Conservation (phyloP, 2,797 vertebrate species). For the Alca torda region DNA sequence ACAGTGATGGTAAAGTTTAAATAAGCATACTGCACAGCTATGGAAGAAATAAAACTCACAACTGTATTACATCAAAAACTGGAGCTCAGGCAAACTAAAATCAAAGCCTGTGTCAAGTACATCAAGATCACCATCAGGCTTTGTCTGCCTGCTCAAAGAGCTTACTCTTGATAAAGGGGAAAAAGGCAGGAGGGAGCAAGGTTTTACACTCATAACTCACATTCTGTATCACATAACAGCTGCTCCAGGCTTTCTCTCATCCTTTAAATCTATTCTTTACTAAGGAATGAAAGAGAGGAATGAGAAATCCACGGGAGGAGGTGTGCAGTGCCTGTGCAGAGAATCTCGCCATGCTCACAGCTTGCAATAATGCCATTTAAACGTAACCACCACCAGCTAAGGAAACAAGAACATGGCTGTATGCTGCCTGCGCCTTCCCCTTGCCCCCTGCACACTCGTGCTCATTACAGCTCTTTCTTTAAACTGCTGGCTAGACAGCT, state of each 20-base stretch:
- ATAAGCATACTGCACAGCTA: neutral
- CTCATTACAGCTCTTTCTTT: constrained; percentile 74
- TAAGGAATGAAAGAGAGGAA: constrained; percentile 47
- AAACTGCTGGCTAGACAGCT: constrained; percentile 79
- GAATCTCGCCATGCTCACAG: neutral
- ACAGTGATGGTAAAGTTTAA: neutral
- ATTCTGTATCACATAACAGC: neutral
- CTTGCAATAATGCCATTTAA: constrained; percentile 54
- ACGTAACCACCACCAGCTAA: constrained; percentile 16
- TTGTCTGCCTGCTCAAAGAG: constrained; percentile 47
- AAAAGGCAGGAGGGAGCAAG: neutral
- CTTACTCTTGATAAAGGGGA: neutral
- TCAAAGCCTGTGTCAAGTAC: constrained; percentile 40
- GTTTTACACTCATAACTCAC: constrained; percentile 8
- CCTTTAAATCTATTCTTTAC: constrained; percentile 27
- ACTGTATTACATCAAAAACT: constrained; percentile 33
- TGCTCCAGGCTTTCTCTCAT: constrained; percentile 28
- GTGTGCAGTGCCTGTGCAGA: neutral
- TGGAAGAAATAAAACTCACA: constrained; percentile 8
- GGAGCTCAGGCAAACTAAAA: constrained; percentile 30
- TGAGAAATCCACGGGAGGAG: constrained; percentile 12
- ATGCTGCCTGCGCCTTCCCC: neutral
- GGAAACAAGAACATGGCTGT: constrained; percentile 39
- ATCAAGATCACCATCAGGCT: constrained; percentile 55
- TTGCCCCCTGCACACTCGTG: constrained; percentile 13